Base-by-base conservation (phyloP, 2,888 invertebrate species). In the Phorcus lineatus region DNA sequence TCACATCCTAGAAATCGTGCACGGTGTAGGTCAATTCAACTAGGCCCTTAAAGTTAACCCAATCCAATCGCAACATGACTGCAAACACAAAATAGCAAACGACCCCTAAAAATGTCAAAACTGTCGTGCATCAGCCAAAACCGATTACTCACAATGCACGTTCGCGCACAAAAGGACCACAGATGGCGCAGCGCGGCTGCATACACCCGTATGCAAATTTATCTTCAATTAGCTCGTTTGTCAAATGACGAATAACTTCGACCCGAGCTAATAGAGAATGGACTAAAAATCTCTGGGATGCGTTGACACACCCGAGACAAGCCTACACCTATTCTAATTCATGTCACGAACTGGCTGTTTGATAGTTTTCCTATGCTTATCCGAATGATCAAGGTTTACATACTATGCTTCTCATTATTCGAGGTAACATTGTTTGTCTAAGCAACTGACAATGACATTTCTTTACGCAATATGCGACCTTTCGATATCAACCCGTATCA, bases 141-240 rank as follows among this genome's bases (percentile, higher is more conserved):
- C 24, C 13, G 22, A 57, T 22, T 57, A n/a, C 24, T n/a, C 4
- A 47, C 47, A 47, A 47, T 47, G 47, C 47, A 47, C 47, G 13
- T 70, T 70, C 70, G 19, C 70, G 17, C 40, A 70, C 70, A 70
- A 70, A 17, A 40, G 19, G 17, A 17, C 19, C 36, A 70, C 70
- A 70, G 70, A 70, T 70, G 70, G 70, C 40, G 40, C 16, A 11
- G 1, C n/a, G n/a, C 17, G 67, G 67, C 13, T 67, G n/a, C 70
- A 70, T 36, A 70, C 70, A 70, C 70, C 70, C 70, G 36, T 70
- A 70, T 70, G 70, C 70, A 70, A 70, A 70, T 70, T 40, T 70
- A 70, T 36, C 70, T 70, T 70, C 40, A 70, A 70, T 70, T 70
- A 70, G 36, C 36, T 31, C 70, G 62, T 62, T 62, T 28, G 62